Evolutionary conservation across 2,113 vertebrate genomes (phyloP), one percentile per base, ranked within the genome.

Genomic region (Brachyistius frenatus): DNA sequence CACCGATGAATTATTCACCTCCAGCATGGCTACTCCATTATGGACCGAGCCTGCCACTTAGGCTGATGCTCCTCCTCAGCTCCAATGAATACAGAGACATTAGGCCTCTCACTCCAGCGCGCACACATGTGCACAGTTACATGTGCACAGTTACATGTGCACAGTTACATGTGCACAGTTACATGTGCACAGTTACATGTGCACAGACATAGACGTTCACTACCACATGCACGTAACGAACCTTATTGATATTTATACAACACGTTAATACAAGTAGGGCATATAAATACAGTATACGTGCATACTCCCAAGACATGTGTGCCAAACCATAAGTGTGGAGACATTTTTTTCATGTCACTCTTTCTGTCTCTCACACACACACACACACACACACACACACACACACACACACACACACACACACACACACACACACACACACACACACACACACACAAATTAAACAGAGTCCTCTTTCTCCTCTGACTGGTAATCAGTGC

Each of bases 1-100:
- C 86, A 88, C 68, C 68, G 73, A 93, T 94, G 81, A 94, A 94
- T 94, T 89, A 94, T 94, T 93, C 90, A 94, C 89, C 80, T 75
- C 23, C 76, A 87, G 89, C 91, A 85, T 76, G 86, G 88, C 87
- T 88, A 58, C 85, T 93, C 93, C 86, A 92, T 93, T 92, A 93
- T 92, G 88, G 80, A 76, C 83, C 73, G 82, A 62, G 52, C 56
- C 85, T 84, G 75, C 84, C 79, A 91, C 87, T 93, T 91, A 88
- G 87, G 68, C 68, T 74, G 65, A 66, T 73, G 76, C 81, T 78
- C 44, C 77, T 73, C 62, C 64, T 68, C 62, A 85, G 61, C 61
- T 61, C 57, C 35, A 23, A 46, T 71, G 73, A 76, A 77, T 60
- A 72, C 55, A 63, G 49, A 77, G 39, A 46, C 83, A 88, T 88